Evolutionary conservation across 2,888 invertebrate genomes (phyloP).

Genomic region (Scaptomyza cyrtandrae): DNA sequence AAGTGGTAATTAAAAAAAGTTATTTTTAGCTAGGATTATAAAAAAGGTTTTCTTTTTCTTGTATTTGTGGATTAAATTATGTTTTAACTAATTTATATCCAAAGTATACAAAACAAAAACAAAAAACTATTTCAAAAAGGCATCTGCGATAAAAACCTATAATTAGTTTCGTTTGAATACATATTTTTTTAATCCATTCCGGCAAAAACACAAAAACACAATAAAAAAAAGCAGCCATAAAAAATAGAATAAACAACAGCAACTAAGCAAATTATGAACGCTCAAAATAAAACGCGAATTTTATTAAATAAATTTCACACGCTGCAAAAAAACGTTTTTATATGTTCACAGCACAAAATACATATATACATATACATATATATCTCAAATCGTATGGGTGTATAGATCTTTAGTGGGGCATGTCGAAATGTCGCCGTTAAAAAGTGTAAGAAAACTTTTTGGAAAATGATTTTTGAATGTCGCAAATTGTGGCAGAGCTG

Average conservation of each 20-base stretch:
- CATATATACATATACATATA: not conserved
- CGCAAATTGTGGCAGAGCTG: slow-evolving; percentile 47
- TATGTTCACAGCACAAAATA: slow-evolving; percentile 10
- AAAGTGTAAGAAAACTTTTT: slow-evolving; percentile 54
- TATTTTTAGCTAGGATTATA: slow-evolving; percentile 2
- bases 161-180: slow-evolving; percentile 29
- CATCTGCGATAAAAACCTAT: slow-evolving; percentile 24
- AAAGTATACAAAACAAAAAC: slow-evolving; percentile 11
- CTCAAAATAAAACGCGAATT: slow-evolving; percentile 35
- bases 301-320: slow-evolving; percentile 63
- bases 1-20: slow-evolving; percentile 47
- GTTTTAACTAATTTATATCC: slow-evolving; percentile 44
- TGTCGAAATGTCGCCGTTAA: slow-evolving; percentile 70
- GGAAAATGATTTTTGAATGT: slow-evolving; percentile 62
- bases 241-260: slow-evolving; percentile 4
- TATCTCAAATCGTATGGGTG: slow-evolving; percentile 8
- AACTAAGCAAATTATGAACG: slow-evolving; percentile 21
- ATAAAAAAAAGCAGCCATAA: not conserved
- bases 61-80: not conserved
- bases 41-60: too few species aligned
- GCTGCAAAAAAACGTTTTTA: slow-evolving; percentile 51
- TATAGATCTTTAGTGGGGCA: slow-evolving; percentile 60
- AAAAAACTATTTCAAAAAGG: slow-evolving; percentile 2
- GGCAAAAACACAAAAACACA: slow-evolving; percentile 6
- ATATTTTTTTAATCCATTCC: slow-evolving; percentile 19